Evolutionary conservation across 1,140 invertebrate genomes (phyloP).

Genomic region (Musca vetustissima): DNA sequence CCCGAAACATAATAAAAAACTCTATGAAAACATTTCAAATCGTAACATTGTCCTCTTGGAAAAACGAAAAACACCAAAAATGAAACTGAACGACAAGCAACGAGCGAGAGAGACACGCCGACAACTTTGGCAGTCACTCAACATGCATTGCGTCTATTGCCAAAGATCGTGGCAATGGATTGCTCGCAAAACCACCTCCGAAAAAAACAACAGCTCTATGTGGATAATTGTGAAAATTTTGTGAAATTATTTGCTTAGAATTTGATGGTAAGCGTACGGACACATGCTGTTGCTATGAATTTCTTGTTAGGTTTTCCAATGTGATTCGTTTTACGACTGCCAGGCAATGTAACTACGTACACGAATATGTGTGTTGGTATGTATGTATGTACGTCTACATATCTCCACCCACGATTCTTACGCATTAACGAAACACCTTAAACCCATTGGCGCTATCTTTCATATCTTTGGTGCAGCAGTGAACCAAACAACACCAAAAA

Average conservation of each 20-base stretch:
- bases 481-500: too few species aligned
- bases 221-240: slow-evolving; percentile 19
- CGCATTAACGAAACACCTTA: slow-evolving; percentile 17
- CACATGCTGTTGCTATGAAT: too few species aligned
- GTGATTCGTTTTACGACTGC: too few species aligned
- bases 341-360: not conserved
- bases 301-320: too few species aligned
- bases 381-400: too few species aligned
- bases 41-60: slow-evolving; percentile 1
- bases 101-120: slow-evolving; percentile 11
- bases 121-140: slow-evolving; percentile 7
- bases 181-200: too few species aligned
- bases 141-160: not conserved
- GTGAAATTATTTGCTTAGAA: slow-evolving; percentile 20
- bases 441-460: slow-evolving; percentile 19
- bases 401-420: slow-evolving; percentile 21
- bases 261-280: too few species aligned
- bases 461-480: not conserved
- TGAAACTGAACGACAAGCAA: too few species aligned
- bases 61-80: too few species aligned
- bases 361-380: not conserved
- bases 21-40: not conserved
- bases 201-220: not conserved
- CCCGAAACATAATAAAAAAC: too few species aligned
- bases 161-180: too few species aligned